Evolutionary conservation across 2,113 vertebrate species (phyloP).

Genomic region (Syrmaticus mikado): DNA sequence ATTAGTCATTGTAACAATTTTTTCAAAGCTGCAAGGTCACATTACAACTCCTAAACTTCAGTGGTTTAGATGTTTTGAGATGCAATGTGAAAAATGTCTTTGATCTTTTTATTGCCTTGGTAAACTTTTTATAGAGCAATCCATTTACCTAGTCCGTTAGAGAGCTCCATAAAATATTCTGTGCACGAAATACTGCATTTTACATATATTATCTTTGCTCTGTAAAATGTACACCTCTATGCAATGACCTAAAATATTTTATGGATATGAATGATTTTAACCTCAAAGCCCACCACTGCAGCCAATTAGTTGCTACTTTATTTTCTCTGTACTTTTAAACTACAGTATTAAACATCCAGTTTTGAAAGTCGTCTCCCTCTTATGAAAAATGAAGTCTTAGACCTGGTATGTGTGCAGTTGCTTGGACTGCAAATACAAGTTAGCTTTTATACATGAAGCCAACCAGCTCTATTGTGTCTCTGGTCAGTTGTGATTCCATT

Average conservation of each 20-base stretch:
- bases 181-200: constrained; percentile 25
- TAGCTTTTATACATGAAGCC: not conserved
- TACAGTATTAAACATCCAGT: not conserved
- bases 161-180: constrained; percentile 55
- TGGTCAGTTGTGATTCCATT: not conserved
- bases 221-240: constrained; percentile 14
- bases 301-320: not conserved
- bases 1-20: constrained; percentile 67
- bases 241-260: constrained; percentile 28
- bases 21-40: constrained; percentile 54
- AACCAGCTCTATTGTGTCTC: not conserved
- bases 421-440: not conserved
- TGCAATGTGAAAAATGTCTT: constrained; percentile 69
- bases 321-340: constrained; percentile 4
- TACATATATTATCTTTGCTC: not conserved
- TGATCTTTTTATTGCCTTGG: constrained; percentile 71
- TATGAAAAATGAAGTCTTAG: not conserved
- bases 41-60: constrained; percentile 55
- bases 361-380: not conserved
- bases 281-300: not conserved
- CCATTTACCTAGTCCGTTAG: constrained; percentile 55
- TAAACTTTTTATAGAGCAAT: constrained; percentile 62
- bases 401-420: not conserved
- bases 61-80: constrained; percentile 58
- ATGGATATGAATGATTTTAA: not conserved